Conservation (phyloP, 2,888 invertebrate species). For the Caenorhabditis sinica region DNA sequence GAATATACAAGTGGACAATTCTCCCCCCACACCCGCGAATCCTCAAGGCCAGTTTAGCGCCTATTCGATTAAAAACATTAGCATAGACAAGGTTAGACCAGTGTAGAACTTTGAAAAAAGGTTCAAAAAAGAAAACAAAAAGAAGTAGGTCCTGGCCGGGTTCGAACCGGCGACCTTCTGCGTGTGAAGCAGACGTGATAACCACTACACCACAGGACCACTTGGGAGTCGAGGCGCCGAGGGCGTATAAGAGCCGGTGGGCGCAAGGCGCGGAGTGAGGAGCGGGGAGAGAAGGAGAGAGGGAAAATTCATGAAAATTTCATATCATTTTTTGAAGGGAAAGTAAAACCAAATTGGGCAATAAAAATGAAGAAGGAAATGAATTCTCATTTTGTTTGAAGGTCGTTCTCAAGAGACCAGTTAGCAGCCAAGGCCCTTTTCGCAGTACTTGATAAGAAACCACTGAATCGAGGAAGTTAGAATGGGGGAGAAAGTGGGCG, state of each 20-base stretch:
- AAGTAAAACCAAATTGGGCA: not conserved
- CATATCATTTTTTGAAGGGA: too few relatives aligned
- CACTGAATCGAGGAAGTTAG: constrained; percentile 34
- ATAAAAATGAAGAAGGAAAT: constrained; percentile 17
- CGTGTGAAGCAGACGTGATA: constrained; percentile 82
- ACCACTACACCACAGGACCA: constrained; percentile 79
- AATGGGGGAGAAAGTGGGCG: not conserved
- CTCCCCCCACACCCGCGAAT: not conserved
- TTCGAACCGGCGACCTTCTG: constrained; percentile 81
- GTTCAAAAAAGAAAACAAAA: constrained; percentile 19
- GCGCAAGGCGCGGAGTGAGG: not conserved
- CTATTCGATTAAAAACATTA: constrained; percentile 22
- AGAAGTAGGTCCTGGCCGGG: constrained; percentile 74
- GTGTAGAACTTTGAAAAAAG: not conserved
- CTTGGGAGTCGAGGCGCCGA: not conserved
- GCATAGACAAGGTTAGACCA: constrained; percentile 1
- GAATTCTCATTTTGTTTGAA: constrained; percentile 20
- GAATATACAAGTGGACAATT: constrained; percentile 13
- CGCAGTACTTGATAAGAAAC: constrained; percentile 36
- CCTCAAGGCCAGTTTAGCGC: constrained; percentile 36
- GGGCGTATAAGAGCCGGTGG: not conserved
- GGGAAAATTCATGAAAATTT: not conserved
- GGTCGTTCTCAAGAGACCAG: constrained; percentile 38
- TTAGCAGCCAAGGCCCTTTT: not conserved
- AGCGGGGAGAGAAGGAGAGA: not conserved